Evolutionary conservation across 1,140 invertebrate species (phyloP), one percentile per base, ranked within the genome.

Genomic region (Drosophila orena): DNA sequence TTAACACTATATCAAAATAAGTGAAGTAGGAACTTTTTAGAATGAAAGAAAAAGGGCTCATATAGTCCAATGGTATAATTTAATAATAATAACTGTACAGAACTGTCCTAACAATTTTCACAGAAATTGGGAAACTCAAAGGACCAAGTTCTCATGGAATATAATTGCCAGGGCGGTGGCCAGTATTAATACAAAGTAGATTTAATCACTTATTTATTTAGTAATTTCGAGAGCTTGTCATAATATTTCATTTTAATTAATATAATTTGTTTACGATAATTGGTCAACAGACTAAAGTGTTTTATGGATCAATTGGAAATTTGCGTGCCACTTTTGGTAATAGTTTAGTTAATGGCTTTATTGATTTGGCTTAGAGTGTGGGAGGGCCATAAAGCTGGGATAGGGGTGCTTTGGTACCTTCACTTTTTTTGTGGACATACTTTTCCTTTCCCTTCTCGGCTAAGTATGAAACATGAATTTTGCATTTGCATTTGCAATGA

Each of bases 191-290:
- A 8, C 2, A 30, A 3, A 30, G 8, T 12, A 8, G 34, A 22
- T 40, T 11, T 1, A 2, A 14, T 15, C 35, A 22, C 7, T 22
- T 38, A 12, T 46, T 35, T 14, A 46, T 34, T 24, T 43, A 12
- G 22, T 65, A 37, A 38, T 15, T 38, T 35, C 37, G 3, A 34
- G 3, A 30, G 12, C 54, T 61, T 42, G 58, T 54, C 5, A 15
- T 58, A 79, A 86, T 86, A 83, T 76, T 77, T 79, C 83, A 79
- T 69, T 83, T 83, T 79, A 89, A 88, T 88, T 72, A 81, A 66
- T 73, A 69, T 89, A 83, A 88, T 83, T 88, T 79, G 76, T 83
- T 88, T 88, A 85, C 66, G 81, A 69, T 68, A 78, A 81, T 78
- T 76, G 81, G 83, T 81, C 80, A 86, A 86, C 62, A 86, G 62